Evolutionary conservation across 2,888 invertebrate species (phyloP), one percentile per base, ranked within the genome.

Genomic region (Netelia inedita): DNA sequence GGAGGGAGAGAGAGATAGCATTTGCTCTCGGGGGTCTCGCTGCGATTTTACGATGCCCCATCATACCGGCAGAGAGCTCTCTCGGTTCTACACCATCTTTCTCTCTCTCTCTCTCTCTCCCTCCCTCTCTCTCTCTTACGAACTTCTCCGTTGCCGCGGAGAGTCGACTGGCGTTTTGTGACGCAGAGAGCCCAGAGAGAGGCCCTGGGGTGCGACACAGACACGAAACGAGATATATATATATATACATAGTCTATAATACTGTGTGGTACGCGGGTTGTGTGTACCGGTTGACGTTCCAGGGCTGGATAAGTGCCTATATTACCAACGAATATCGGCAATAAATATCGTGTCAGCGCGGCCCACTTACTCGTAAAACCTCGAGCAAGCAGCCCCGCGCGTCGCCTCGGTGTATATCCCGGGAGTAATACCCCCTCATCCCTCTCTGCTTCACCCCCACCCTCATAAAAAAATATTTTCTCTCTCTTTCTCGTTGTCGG

Each of bases 311-410:
- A 88, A 90, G 89, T 89, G 87, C 87, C 87, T 85, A 84, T 88
- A 89, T 87, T 87, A 88, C 88, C 88, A 82, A 83, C 87, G 88
- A 90, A 89, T 88, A 91, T 90, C 87, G 88, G 83, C 88, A 89
- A 91, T 91, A 92, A 92, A 91, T 91, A 91, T 91, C 88, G 81
- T 85, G 88, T 87, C 88, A 87, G 89, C 87, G 87, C 88, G 87
- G 87, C 85, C 87, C 88, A 89, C 89, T 90, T 90, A 88, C 88
- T 91, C 91, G 91, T 91, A 91, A 91, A 91, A 88, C 83, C 80
- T 74, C 59, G 76, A 53, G 68, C 63, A 79, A 73, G 68, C 78
- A 74, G 73, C 75, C 79, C 61, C 69, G 71, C 65, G 71, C 83
- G 80, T 78, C 55, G 71, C 16, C 19, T 57, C 1, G 53, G 59